Evolutionary conservation across 2,797 vertebrate species (phyloP), one percentile per base, ranked within the genome.

Genomic region (Oreonectes daqikongensis): DNA sequence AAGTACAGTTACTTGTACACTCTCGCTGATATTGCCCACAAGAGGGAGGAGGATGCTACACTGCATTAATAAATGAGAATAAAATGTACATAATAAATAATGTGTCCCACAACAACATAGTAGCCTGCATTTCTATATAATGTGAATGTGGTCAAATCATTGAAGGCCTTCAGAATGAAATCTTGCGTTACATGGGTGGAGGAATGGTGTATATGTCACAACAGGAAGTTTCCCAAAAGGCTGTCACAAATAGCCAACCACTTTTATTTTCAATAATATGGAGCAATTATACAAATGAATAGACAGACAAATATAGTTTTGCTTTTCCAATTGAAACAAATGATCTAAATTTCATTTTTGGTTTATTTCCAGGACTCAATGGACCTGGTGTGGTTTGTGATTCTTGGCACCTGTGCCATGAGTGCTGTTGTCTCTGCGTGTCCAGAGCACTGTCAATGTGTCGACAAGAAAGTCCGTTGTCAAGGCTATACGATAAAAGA

Each of bases 381-480:
- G 92, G 90, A 86, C 40, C 81, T 84, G 46, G 26, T 77, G 22
- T 24, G 44, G 69, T 83, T 18, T 8, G 35, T 87, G 44, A 76
- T 93, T 11, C 65, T 90, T 22, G 77, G 90, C 46, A 78, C 91
- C 18, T 85, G 78, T 78, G 86, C 70, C 44, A 6, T 90, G 44
- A 77, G 52, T 0, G 28, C 72, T 64, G 84, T 67, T 80, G 81
- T 83, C 52, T 84, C 79, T 78, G 77, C 83, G 0, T 94, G 93
- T 85, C 90, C 91, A 0, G 30, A 79, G 28, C 69, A 75, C 44
- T 94, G 92, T 73, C 11, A 2, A 0, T 94, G 93, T 81, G 4
- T 1, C 1, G 24, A 0, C 8, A 76, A 0, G 7, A 42, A 26
- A 44, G 40, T 85, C 38, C 0, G 30, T 0, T 94, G 93, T 83